Evolutionary conservation across 2,888 invertebrate genomes (phyloP), one percentile per base, ranked within the genome.

Genomic region (Argyresthia goedartella): DNA sequence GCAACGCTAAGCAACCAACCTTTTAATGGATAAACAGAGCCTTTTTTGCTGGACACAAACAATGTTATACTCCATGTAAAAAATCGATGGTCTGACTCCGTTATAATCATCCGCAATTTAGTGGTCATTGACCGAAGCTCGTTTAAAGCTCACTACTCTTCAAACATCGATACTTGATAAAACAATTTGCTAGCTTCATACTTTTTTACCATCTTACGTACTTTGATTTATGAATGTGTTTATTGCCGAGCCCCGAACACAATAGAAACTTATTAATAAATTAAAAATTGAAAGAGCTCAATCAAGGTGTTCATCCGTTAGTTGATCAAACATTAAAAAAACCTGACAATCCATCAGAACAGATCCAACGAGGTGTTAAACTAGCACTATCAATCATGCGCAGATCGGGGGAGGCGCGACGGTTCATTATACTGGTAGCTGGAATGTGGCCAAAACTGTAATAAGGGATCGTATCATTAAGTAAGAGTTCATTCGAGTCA

Each of bases 401-500:
- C 34, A 51, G 55, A 60, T 62, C 59, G 59, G 58, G 58, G 63
- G 55, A 55, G 65, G 66, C 70, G 58, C 51, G 25, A 25, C 25
- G 54, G 53, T 59, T 59, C 59, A 58, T 60, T 60, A 63, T 56
- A 54, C 58, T 39, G 33, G 57, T 57, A 59, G 64, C 69, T 85
- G 84, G 82, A 79, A 63, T 60, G 56, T 60, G 71, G 81, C 84
- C 84, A 85, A 81, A 81, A 73, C 70, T 72, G 76, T 81, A 74
- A 81, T 81, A 77, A 81, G 81, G 25, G 50, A 42, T 44, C 52
- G 47, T 53, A 48, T 55, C 52, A 53, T 55, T 53, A 55, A 52
- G 46, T 15, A 14, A 25, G 50, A 49, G 49, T 53, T 50, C 52
- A 55, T 54, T 51, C 42, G 52, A 50, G 52, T 55, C 54, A 52